Percentiles rank a stretch among this genome's conserved stretches.
Conservation (phyloP, 2,888 invertebrate genomes). For the Ennomos quercinarius region DNA sequence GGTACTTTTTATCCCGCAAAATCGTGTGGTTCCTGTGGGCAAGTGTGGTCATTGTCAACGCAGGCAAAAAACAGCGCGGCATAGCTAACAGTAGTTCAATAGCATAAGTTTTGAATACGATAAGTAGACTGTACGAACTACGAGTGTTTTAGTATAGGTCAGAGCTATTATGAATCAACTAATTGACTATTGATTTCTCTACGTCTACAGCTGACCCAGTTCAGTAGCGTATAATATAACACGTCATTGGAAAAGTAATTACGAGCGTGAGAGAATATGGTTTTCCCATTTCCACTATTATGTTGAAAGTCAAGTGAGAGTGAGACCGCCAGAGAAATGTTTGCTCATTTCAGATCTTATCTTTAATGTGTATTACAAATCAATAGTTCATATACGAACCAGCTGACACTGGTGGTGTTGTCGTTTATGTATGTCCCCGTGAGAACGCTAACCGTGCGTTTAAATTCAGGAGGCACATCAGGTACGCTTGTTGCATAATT, state of each 20-base stretch:
- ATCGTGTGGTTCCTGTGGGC: too few relatives aligned
- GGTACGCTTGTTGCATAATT: slow-evolving; percentile 46
- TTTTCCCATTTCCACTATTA: too few relatives aligned
- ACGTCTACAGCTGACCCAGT: slow-evolving; percentile 17
- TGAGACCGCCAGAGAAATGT: too few relatives aligned
- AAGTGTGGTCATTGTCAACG: too few relatives aligned
- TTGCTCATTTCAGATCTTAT: too few relatives aligned
- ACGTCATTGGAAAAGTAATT: too few relatives aligned
- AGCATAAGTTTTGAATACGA: background rate
- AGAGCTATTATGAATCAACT: slow-evolving; percentile 13
- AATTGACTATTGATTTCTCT: slow-evolving; percentile 17
- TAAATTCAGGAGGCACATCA: slow-evolving; percentile 44
- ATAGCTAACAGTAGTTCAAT: background rate
- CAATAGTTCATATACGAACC: slow-evolving; percentile 37
- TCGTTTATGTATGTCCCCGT: slow-evolving; percentile 42
- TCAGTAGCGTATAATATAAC: slow-evolving; percentile 11
- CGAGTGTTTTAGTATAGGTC: slow-evolving; percentile 1
- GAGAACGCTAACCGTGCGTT: slow-evolving; percentile 48
- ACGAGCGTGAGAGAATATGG: too few relatives aligned
- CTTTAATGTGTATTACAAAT: slow-evolving; percentile 3
- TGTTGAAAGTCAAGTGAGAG: too few relatives aligned
- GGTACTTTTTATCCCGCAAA: too few relatives aligned
- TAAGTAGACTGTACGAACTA: background rate
- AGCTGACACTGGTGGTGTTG: slow-evolving; percentile 27
- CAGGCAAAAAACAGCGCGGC: background rate